Percentiles rank a stretch among this genome's conserved stretches.
Evolutionary conservation across 2,888 invertebrate species (phyloP).

Genomic region (Archaeoteleia sp.): DNA sequence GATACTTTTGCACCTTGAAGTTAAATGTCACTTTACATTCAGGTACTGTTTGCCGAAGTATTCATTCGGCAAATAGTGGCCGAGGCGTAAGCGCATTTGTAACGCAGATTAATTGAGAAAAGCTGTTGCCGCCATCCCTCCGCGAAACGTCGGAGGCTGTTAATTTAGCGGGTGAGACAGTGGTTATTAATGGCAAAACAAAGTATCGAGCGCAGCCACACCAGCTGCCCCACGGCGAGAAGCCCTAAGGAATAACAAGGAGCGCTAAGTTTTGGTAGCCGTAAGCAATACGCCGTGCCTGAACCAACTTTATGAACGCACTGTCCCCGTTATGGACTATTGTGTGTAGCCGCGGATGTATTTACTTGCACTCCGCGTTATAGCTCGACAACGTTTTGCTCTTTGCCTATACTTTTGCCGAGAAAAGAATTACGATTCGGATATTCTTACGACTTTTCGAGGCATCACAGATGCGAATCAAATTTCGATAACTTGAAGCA

Average conservation of each 20-base stretch:
- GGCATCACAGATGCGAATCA: slow-evolving; percentile 1
- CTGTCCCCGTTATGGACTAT: slow-evolving; percentile 47
- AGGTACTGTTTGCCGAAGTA: slow-evolving; percentile 48
- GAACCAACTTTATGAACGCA: slow-evolving; percentile 52
- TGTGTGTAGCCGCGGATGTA: slow-evolving; percentile 47
- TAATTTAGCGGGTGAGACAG: slow-evolving; percentile 54
- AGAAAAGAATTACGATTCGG: slow-evolving; percentile 35
- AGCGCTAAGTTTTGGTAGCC: slow-evolving; percentile 52
- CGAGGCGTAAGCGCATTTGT: slow-evolving; percentile 57
- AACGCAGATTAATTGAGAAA: slow-evolving; percentile 69
- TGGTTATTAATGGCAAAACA: slow-evolving; percentile 56
- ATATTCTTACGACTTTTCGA: slow-evolving; percentile 13
- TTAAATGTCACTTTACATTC: slow-evolving; percentile 54
- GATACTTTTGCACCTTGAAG: too few relatives aligned
- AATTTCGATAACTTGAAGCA: slow-evolving; percentile 7
- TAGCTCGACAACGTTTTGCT: slow-evolving; percentile 50
- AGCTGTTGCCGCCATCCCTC: slow-evolving; percentile 60
- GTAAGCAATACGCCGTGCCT: slow-evolving; percentile 38
- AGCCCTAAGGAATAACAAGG: slow-evolving; percentile 56
- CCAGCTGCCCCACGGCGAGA: slow-evolving; percentile 51
- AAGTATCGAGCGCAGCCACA: slow-evolving; percentile 51
- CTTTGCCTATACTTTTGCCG: slow-evolving; percentile 44
- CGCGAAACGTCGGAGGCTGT: slow-evolving; percentile 49
- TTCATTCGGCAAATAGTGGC: slow-evolving; percentile 58
- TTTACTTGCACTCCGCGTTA: slow-evolving; percentile 48